These are phyloP conservation scores for Drosophila limbata DNA, from an alignment of 2,888 invertebrate genomes.

Conservation along the genomic window DNA sequence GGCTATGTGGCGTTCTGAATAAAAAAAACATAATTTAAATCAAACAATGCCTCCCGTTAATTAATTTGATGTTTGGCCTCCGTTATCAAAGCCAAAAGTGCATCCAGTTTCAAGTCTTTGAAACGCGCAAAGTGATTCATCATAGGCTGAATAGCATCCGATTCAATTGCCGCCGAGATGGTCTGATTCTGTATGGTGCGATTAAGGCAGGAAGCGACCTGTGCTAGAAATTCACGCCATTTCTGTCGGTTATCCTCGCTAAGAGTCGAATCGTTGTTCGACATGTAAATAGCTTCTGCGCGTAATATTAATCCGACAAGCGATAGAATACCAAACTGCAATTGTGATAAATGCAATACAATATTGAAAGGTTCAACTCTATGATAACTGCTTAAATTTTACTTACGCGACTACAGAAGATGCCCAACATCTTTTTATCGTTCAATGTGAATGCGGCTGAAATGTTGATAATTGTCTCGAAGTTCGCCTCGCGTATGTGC, in stretches of 20 bases:
- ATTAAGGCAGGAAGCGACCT: slow-evolving; percentile 83
- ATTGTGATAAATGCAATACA: neutral
- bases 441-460: slow-evolving; percentile 80
- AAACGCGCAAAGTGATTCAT: slow-evolving; percentile 85
- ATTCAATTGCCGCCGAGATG: slow-evolving; percentile 84
- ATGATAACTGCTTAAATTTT: neutral
- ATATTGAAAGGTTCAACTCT: neutral
- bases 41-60: slow-evolving; percentile 57
- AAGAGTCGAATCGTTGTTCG: slow-evolving; percentile 68
- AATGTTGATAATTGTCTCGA: slow-evolving; percentile 82
- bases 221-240: slow-evolving; percentile 83
- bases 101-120: slow-evolving; percentile 84
- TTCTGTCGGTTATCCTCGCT: slow-evolving; percentile 72
- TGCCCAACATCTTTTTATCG: slow-evolving; percentile 83
- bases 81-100: slow-evolving; percentile 83
- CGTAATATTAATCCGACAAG: slow-evolving; percentile 83
- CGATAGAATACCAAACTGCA: slow-evolving; percentile 84
- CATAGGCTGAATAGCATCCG: slow-evolving; percentile 84
- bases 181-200: slow-evolving; percentile 84
- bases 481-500: slow-evolving; percentile 83
- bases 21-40: slow-evolving; percentile 24
- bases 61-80: slow-evolving; percentile 84
- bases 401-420: slow-evolving; percentile 85
- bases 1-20: slow-evolving; percentile 25
- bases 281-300: slow-evolving; percentile 83